Base-by-base conservation (phyloP, 2,888 invertebrate species). In the Agonum fuliginosum region DNA sequence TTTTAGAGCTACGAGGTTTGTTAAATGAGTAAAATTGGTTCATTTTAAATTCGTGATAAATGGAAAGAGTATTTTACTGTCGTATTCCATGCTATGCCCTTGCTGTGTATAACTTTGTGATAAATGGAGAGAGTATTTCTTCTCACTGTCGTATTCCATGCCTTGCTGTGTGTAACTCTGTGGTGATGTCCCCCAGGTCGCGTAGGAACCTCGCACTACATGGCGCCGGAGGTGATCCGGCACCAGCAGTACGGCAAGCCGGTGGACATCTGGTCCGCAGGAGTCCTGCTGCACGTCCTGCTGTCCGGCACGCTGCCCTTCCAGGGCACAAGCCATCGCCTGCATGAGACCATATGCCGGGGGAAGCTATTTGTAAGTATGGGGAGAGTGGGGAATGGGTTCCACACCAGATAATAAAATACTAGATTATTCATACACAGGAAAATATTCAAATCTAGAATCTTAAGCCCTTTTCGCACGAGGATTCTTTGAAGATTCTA, bases 261-360 rank as follows among this genome's bases (percentile, higher is more conserved):
- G 0, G 97, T 97, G 80, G 99, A 99, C 87, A 96, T 99, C 78
- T 99, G 99, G 99, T 95, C 97, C 30, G 96, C 97, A 24, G 99
- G 99, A 6, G 95, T 98, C 72, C 90, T 99, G 82, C 90, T 99
- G 51, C 98, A 98, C 86, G 94, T 98, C 14, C 90, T 99, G 48
- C 90, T 99, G 41, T 96, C 97, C 58, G 99, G 99, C 3, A 94
- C 95, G 77, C 90, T 98, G 82, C 99, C 99, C 8, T 99, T 99
- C 86, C 92, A 95, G 81, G 99, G 99, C 62, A 97, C 97, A 78
- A 95, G 96, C 80, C 95, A 98, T 83, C 90, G 98, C 82, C 91
- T 99, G 80, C 96, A 97, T 85, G 97, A 98, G 85, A 93, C 95
- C 71, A 97, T 99, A 83, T 95, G 95, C 83, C 91, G 94, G 80